These are phyloP conservation scores for Drosophila maculinotata DNA, from an alignment of 2,888 invertebrate species.

Conservation along the genomic window DNA sequence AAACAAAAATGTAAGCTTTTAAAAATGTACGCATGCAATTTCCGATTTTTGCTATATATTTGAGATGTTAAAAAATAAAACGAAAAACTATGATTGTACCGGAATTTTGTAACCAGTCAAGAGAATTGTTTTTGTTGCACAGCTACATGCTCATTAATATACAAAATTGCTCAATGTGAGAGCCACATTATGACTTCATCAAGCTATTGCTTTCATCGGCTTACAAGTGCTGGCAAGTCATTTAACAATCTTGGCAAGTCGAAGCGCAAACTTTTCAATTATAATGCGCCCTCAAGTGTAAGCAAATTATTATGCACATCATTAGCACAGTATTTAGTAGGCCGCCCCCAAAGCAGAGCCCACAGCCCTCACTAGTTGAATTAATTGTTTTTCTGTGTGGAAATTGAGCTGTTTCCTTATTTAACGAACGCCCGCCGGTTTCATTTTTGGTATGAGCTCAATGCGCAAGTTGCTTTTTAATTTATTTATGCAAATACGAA, in stretches of 20 bases:
- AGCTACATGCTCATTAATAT: too few species aligned
- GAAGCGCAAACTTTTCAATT: slow-evolving; percentile 47
- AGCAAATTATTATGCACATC: slow-evolving; percentile 73
- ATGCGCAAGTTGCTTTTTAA: slow-evolving; percentile 55
- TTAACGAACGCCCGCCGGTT: slow-evolving; percentile 39
- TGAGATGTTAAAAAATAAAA: too few species aligned
- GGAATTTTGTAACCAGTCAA: too few species aligned
- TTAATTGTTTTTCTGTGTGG: slow-evolving; percentile 61
- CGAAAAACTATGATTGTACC: too few species aligned
- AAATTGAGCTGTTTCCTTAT: slow-evolving; percentile 68
- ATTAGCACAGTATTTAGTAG: slow-evolving; percentile 70
- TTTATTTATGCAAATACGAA: slow-evolving; percentile 71
- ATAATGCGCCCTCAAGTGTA: slow-evolving; percentile 55
- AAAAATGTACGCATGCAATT: too few species aligned
- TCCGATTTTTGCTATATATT: too few species aligned
- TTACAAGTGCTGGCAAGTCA: slow-evolving; percentile 5
- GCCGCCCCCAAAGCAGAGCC: slow-evolving; percentile 1
- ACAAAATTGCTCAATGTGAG: too few species aligned
- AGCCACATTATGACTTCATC: neutral
- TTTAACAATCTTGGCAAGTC: slow-evolving; percentile 25
- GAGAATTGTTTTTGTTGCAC: too few species aligned
- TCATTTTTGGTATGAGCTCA: slow-evolving; percentile 11
- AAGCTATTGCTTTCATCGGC: neutral
- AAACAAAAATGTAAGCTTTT: too few species aligned
- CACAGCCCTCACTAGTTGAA: slow-evolving; percentile 47